Evolutionary conservation across 2,797 vertebrate species (phyloP), one percentile per base, ranked within the genome.

Genomic region (Chromis chromis): DNA sequence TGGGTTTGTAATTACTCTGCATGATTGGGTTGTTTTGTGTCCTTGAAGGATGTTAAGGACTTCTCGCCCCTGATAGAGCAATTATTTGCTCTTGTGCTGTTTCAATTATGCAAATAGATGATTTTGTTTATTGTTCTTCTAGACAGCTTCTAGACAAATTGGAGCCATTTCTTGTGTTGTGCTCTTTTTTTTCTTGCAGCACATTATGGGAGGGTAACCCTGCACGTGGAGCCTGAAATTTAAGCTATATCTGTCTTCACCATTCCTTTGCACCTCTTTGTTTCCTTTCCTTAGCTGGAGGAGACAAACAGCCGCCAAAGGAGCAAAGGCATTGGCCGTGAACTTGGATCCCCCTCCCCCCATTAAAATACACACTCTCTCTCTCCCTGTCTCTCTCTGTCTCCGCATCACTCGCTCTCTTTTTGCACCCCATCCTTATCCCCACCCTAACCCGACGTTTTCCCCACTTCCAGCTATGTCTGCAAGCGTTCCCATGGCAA

Each of bases 401-500:
- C 24, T 78, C 86, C 16, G 48, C 86, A 84, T 87, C 82, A 76
- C 65, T 85, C 63, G 76, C 78, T 75, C 63, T 80, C 78, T 75
- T 88, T n/a, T 81, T 88, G 79, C 86, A 83, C 82, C 86, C 85
- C 88, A 85, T 88, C 84, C 83, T 90, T 72, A 85, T 82, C 88
- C 90, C 82, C 79, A 83, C 83, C 85, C 88, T 70, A 42, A 27
- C 74, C 79, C 60, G 22, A 82, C 83, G 16, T 74, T 84, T 80
- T 71, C 68, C 78, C 73, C 81, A 88, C 87, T 88, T 87, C 76
- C 83, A 88, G 91, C 90, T 87, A 92, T 86, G 89, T 94, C 92
- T 92, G 92, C 85, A 86, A 88, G 87, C 74, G 93, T 95, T 95
- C 73, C 94, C 92, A 94, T 94, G 92, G 92, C 90, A 95, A 95